Evolutionary conservation across 2,888 invertebrate genomes (phyloP), one percentile per base, ranked within the genome.

Genomic region (Acanthopleura granulata): DNA sequence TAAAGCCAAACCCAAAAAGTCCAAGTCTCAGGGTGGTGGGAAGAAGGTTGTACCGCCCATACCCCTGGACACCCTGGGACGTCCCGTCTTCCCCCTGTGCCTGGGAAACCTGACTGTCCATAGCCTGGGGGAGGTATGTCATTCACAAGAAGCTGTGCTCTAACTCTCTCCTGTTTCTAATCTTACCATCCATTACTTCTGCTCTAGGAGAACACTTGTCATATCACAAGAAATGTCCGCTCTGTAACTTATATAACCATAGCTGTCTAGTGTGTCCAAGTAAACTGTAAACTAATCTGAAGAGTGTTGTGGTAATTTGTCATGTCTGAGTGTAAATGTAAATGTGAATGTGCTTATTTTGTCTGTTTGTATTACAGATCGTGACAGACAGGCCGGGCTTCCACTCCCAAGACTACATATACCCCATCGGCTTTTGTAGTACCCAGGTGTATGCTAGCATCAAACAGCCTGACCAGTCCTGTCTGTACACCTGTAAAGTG

Each of bases 401-500:
- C 90, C 94, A 95, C 86, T 93, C 93, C 9, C 93, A 94, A 79
- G 93, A 94, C 82, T 92, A 93, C 83, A 94, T 95, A 78, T 95
- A 93, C 89, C 95, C 95, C 0, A 94, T 94, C 15, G 95, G 94
- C 0, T 95, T 93, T 91, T 94, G 95, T 77, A 94, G 95, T 27
- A 95, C 95, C 0, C 92, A 95, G 82, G 92, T 94, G 14, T 95
- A 94, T 89, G 94, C 94, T 4, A 95, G 94, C 88, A 92, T 94
- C 6, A 93, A 93, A 84, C 94, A 94, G 86, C 94, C 94, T 4
- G 92, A 93, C 66, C 91, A 93, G 18, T 94, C 94, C 86, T 95
- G 94, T 88, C 92, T 95, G 11, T 95, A 94, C 83, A 95, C 95
- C 0, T 95, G 95, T 87, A 95, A 95, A 90, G 94, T 95, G 81